phyloP scores from a whole-genome alignment of 92 coral and sea anemone genomes.

The Porites rus region DNA sequence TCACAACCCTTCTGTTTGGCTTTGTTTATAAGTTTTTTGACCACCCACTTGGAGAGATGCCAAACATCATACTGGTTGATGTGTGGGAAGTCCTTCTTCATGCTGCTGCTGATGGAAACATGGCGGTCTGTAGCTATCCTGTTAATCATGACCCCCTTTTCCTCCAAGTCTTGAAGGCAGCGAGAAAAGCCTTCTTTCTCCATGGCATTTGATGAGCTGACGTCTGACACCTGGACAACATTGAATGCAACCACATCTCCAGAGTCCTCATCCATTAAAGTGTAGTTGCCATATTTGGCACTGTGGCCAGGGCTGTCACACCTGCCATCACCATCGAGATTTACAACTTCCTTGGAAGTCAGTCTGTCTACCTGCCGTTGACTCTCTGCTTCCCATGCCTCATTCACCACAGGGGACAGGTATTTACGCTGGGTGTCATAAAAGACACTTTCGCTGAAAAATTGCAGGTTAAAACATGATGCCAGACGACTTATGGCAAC shows the following conservation, averaged over 20 bases:
- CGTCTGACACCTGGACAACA: conserved; percentile 54
- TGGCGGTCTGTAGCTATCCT: conserved; percentile 61
- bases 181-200: conserved; percentile 57
- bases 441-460: conserved; percentile 41
- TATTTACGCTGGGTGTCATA: conserved; percentile 7
- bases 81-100: neutral
- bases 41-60: conserved; percentile 15
- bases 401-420: conserved; percentile 19
- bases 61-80: conserved; percentile 7
- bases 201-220: conserved; percentile 64
- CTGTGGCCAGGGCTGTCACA: neutral
- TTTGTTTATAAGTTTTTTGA: conserved; percentile 11
- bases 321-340: conserved; percentile 11
- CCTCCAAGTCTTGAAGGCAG: neutral
- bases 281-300: conserved; percentile 69
- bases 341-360: neutral
- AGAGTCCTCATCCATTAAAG: conserved; percentile 1
- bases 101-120: neutral
- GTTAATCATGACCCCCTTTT: neutral
- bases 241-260: conserved; percentile 8
- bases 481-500: conserved; percentile 39
- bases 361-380: neutral
- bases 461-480: conserved; percentile 31
- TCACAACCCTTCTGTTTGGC: conserved; percentile 47
- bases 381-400: conserved; percentile 26